phyloP scores from a whole-genome alignment of 2,113 vertebrate species.

The Centropristis striata region DNA sequence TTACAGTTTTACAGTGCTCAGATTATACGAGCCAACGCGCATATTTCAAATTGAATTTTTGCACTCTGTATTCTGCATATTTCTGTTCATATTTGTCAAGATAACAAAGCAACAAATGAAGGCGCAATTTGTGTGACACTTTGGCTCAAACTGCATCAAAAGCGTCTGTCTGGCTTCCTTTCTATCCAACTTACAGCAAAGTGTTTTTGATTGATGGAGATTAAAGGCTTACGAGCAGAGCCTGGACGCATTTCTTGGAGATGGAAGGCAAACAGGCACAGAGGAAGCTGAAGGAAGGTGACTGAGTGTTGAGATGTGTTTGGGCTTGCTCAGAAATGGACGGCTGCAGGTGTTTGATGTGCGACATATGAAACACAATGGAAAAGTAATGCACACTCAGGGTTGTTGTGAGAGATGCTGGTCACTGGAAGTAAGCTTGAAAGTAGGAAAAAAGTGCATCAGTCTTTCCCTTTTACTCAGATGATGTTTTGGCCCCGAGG shows the following conservation, averaged over 20 bases:
- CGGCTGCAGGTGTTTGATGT: neutral
- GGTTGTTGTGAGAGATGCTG: no score
- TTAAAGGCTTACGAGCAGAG: neutral
- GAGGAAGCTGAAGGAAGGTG: neutral
- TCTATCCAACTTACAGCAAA: conserved; percentile 3
- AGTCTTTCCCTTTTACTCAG: no score
- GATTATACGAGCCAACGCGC: neutral
- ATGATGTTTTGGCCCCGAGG: no score
- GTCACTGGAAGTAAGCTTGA: no score
- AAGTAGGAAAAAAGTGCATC: no score
- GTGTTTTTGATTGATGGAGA: neutral
- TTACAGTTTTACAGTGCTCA: no score
- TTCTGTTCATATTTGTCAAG: neutral
- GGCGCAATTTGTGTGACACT: neutral
- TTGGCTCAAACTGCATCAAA: neutral
- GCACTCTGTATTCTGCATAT: neutral
- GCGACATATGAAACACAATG: neutral
- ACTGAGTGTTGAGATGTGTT: neutral
- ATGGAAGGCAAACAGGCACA: conserved; percentile 15
- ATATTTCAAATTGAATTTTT: neutral
- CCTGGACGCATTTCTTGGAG: conserved; percentile 4
- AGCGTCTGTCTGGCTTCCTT: neutral
- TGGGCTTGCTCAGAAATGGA: neutral
- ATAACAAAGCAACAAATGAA: neutral
- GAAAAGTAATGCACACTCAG: no score